Percentiles rank a stretch among this genome's conserved stretches.
Evolutionary conservation across 2,888 invertebrate species (phyloP).

Genomic region (Muscina levida): DNA sequence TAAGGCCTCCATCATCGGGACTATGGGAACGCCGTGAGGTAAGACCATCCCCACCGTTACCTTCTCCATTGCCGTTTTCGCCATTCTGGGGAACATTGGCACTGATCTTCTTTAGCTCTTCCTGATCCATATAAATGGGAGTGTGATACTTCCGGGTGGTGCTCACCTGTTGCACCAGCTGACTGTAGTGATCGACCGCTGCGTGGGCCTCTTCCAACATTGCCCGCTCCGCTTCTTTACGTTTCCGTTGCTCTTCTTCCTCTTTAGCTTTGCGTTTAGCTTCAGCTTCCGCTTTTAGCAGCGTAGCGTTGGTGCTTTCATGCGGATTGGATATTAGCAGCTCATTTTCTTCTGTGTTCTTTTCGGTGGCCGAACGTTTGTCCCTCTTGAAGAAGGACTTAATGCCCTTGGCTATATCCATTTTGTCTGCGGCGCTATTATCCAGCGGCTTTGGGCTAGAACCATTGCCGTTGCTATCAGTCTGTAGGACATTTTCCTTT

Average conservation of each 20-base stretch:
- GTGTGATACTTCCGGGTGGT: slow-evolving; percentile 79
- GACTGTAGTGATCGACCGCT: slow-evolving; percentile 89
- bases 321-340: slow-evolving; percentile 71
- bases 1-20: slow-evolving; percentile 67
- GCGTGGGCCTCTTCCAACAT: slow-evolving; percentile 84
- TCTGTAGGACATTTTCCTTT: slow-evolving; percentile 78
- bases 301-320: slow-evolving; percentile 68
- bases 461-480: slow-evolving; percentile 64
- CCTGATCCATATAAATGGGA: slow-evolving; percentile 83
- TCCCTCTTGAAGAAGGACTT: slow-evolving; percentile 78
- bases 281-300: slow-evolving; percentile 78
- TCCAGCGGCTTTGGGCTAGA: slow-evolving; percentile 34
- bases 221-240: slow-evolving; percentile 73
- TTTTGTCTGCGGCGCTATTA: slow-evolving; percentile 51
- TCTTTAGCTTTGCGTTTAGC: slow-evolving; percentile 73
- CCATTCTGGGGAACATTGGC: slow-evolving; percentile 80
- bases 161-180: slow-evolving; percentile 87
- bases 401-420: slow-evolving; percentile 75
- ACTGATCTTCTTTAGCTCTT: slow-evolving; percentile 83
- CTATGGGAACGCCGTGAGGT: slow-evolving; percentile 75
- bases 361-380: slow-evolving; percentile 73
- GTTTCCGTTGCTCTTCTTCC: slow-evolving; percentile 75
- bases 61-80: slow-evolving; percentile 65
- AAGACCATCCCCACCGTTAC: slow-evolving; percentile 65
- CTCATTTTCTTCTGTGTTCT: slow-evolving; percentile 75